Evolutionary conservation across 2,888 invertebrate species (phyloP).

Genomic region (Drosophila acutilabella): DNA sequence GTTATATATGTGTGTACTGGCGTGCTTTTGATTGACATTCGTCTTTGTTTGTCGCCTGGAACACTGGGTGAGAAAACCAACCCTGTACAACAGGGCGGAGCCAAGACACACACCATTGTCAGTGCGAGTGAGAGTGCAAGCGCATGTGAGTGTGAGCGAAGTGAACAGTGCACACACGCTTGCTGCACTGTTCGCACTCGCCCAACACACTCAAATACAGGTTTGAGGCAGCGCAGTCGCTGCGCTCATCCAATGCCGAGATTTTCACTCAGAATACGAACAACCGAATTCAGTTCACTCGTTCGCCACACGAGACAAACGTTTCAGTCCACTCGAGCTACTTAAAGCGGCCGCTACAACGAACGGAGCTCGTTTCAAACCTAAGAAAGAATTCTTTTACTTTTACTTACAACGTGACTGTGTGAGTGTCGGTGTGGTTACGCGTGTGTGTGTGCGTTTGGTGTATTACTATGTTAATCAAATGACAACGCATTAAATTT

Average conservation of each 20-base stretch:
- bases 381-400: not conserved
- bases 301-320: slow-evolving; percentile 24
- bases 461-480: slow-evolving; percentile 27
- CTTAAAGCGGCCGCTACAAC: slow-evolving; percentile 69
- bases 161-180: slow-evolving; percentile 12
- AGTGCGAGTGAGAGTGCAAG: slow-evolving; percentile 14
- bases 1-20: slow-evolving; percentile 53
- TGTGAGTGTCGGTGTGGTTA: not conserved
- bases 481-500: slow-evolving; percentile 52
- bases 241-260: slow-evolving; percentile 55
- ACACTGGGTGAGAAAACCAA: slow-evolving; percentile 33
- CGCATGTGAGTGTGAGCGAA: slow-evolving; percentile 23
- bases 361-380: slow-evolving; percentile 23
- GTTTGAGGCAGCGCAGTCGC: slow-evolving; percentile 54
- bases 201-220: slow-evolving; percentile 48
- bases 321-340: slow-evolving; percentile 73
- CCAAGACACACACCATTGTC: slow-evolving; percentile 46
- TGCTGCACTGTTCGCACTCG: slow-evolving; percentile 31
- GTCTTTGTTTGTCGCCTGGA: slow-evolving; percentile 35
- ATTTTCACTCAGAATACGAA: slow-evolving; percentile 67
- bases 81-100: slow-evolving; percentile 56
- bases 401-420: slow-evolving; percentile 10
- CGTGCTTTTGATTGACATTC: slow-evolving; percentile 56
- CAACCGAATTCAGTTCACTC: slow-evolving; percentile 46
- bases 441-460: slow-evolving; percentile 9